Percentiles rank a stretch among this genome's conserved stretches.
phyloP scores from a whole-genome alignment of 2,888 invertebrate species.

The Luffia ferchaultella region DNA sequence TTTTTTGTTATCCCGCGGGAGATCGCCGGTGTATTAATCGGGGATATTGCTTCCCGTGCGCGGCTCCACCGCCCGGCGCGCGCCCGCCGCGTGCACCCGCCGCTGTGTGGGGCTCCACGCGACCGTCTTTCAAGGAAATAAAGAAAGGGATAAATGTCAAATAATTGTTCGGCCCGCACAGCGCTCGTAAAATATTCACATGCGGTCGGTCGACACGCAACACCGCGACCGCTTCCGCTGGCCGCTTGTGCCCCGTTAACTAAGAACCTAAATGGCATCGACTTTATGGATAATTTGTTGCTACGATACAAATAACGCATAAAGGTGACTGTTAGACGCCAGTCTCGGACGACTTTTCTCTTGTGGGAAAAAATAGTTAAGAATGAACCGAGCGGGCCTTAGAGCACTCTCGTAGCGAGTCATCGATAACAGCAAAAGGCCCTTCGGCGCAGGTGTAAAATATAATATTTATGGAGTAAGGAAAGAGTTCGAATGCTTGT shows the following conservation, averaged over 20 bases:
- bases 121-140: slow-evolving; percentile 9
- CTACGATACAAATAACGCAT: too few species aligned
- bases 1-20: slow-evolving; percentile 37
- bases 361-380: neutral
- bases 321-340: too few species aligned
- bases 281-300: too few species aligned
- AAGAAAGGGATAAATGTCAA: slow-evolving; percentile 17
- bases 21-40: slow-evolving; percentile 51
- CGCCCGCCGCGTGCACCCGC: slow-evolving; percentile 1
- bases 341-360: neutral
- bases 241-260: neutral
- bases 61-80: slow-evolving; percentile 20
- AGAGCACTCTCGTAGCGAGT: too few species aligned
- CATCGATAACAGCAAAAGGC: too few species aligned
- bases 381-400: slow-evolving; percentile 1
- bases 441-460: slow-evolving; percentile 55
- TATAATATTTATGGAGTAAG: slow-evolving; percentile 59
- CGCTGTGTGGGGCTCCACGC: too few species aligned
- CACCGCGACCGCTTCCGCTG: slow-evolving; percentile 13
- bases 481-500: slow-evolving; percentile 58
- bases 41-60: slow-evolving; percentile 35
- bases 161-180: slow-evolving; percentile 17
- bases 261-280: too few species aligned
- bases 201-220: slow-evolving; percentile 21
- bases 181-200: slow-evolving; percentile 21